Conservation (phyloP, 2,888 invertebrate species). For the Chironomus tentans region DNA sequence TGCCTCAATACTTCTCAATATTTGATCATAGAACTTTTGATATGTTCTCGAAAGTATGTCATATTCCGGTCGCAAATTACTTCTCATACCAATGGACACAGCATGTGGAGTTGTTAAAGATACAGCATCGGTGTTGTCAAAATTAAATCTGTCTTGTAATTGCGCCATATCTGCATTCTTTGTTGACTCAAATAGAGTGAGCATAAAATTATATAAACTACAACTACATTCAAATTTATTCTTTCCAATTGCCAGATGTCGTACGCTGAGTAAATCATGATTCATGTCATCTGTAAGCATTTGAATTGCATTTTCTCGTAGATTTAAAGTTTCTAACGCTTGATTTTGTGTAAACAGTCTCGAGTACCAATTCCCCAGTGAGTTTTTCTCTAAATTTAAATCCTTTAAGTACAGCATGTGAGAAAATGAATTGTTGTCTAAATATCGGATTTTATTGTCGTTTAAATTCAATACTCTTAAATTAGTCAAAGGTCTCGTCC, state of each 20-base stretch:
- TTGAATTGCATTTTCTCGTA: constrained; percentile 49
- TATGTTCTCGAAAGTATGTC: constrained; percentile 10
- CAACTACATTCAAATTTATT: constrained; percentile 56
- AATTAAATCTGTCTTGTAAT: constrained; percentile 9
- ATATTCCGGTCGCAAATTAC: constrained; percentile 2
- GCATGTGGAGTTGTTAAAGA: not conserved
- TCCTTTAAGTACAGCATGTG: constrained; percentile 42
- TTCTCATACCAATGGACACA: not conserved
- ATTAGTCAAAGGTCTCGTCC: constrained; percentile 39
- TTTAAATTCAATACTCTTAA: constrained; percentile 45
- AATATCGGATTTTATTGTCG: constrained; percentile 44
- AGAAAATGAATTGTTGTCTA: constrained; percentile 37
- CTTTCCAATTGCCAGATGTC: constrained; percentile 45
- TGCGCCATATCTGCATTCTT: constrained; percentile 26
- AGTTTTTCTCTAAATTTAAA: constrained; percentile 48
- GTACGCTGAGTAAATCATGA: constrained; percentile 44
- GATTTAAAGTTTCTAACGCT: constrained; percentile 41
- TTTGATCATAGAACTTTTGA: not conserved
- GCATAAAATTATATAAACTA: constrained; percentile 45
- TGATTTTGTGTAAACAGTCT: constrained; percentile 40
- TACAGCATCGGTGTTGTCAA: not conserved
- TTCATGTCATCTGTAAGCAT: constrained; percentile 49
- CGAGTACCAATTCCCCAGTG: constrained; percentile 48
- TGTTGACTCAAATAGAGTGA: constrained; percentile 34
- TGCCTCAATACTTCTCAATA: constrained; percentile 30